Base-by-base conservation (phyloP, 2,113 vertebrate genomes). In the Dromaius novaehollandiae region DNA sequence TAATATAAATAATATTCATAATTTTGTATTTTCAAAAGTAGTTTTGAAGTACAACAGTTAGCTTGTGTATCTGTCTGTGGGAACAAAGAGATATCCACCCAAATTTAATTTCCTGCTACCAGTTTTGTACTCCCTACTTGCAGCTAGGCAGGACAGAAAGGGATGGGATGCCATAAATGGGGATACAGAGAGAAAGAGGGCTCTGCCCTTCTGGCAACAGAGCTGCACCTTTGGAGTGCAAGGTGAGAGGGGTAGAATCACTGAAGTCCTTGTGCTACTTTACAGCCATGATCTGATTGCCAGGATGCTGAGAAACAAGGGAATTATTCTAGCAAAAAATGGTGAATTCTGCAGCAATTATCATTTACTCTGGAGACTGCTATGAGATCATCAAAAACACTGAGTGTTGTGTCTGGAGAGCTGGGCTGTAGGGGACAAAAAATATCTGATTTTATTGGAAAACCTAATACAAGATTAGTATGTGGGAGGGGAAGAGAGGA, bases 341-440 rank as follows among this genome's bases (percentile, higher is more conserved):
- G 1, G 11, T 77, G 53, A 85, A 70, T 82, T 88, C 84, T 92
- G 38, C 65, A 63, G 22, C 65, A 65, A 85, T 90, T 92, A 69
- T 53, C 0, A 1, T 93, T 87, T 95, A 40, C 58, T 93, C 50
- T 53, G 40, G 90, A 95, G 66, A 80, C 81, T 77, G 70, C 63
- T 92, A 65, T 85, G 86, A 93, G 83, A 85, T 96, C 77, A 96
- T 92, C 70, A 92, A 36, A 96, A 93, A 92, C 0, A 4, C n/a
- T 87, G 42, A 82, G 30, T 28, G 15, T 82, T 90, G 20, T 79
- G 86, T 79, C 81, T 89, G 63, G 81, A 93, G 61, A 82, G 80
- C 70, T 74, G 69, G 53, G 38, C 80, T 95, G 24, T 66, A 92
- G 34, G 71, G 78, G 40, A 92, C 22, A 82, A 92, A 93, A 89